These are phyloP conservation scores for Spodoptera exigua DNA, from an alignment of 2,888 invertebrate species.

Conservation along the genomic window DNA sequence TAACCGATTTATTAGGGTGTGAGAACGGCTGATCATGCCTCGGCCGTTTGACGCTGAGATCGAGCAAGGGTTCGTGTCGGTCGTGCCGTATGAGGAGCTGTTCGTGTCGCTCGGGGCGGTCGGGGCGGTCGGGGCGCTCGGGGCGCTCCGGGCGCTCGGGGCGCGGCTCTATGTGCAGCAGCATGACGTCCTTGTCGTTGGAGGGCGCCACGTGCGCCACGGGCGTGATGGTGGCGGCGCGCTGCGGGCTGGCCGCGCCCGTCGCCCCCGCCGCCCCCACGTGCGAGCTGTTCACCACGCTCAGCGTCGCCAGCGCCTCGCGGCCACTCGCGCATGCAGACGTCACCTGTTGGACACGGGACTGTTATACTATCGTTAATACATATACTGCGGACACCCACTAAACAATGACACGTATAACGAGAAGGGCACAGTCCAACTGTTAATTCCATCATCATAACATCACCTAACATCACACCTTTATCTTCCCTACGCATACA, in stretches of 20 bases:
- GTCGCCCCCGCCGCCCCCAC: conserved; percentile 75
- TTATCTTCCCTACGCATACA: too few species aligned
- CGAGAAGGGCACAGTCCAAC: too few species aligned
- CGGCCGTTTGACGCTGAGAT: conserved; percentile 70
- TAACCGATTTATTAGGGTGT: conserved; percentile 74
- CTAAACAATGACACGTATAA: too few species aligned
- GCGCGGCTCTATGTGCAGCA: conserved; percentile 88
- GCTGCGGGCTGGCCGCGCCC: conserved; percentile 73
- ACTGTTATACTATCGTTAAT: too few species aligned
- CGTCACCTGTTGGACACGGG: conserved; percentile 60
- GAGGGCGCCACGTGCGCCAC: conserved; percentile 88
- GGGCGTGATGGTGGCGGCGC: conserved; percentile 90
- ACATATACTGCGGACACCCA: too few species aligned
- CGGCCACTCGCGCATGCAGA: conserved; percentile 69
- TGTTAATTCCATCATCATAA: too few species aligned
- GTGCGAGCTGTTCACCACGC: conserved; percentile 90
- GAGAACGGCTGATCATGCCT: conserved; percentile 65
- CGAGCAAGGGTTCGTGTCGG: conserved; percentile 62
- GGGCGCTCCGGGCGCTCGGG: conserved; percentile 88
- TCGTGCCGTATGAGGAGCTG: conserved; percentile 59
- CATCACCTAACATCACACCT: too few species aligned
- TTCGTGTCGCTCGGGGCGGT: conserved; percentile 48
- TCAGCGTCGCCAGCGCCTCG: conserved; percentile 91
- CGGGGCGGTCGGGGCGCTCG: conserved; percentile 87
- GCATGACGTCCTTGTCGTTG: conserved; percentile 91